These are phyloP conservation scores for Sminthopsis crassicaudata DNA, from an alignment of 2,113 vertebrate genomes.

Conservation along the genomic window DNA sequence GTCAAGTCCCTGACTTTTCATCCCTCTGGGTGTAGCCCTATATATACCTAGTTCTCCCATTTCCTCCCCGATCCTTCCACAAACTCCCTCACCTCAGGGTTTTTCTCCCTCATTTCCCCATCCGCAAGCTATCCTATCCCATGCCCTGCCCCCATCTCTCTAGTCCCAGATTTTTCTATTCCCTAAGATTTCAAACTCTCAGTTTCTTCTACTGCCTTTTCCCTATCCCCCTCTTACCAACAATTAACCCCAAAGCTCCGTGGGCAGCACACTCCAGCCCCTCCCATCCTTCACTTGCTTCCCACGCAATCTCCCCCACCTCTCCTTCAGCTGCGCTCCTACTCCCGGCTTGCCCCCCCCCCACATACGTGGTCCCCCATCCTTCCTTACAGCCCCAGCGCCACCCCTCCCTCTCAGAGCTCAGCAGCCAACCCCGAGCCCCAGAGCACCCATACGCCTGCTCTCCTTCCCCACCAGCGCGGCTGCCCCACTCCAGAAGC, in stretches of 20 bases:
- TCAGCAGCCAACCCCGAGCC: not conserved
- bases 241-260: not conserved
- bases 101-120: not conserved
- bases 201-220: not conserved
- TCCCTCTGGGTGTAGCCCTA: not conserved
- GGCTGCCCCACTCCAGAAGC: not conserved
- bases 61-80: not conserved
- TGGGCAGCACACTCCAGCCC: not conserved
- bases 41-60: not conserved
- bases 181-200: not conserved
- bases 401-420: not conserved
- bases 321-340: not conserved
- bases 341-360: not conserved
- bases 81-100: not conserved
- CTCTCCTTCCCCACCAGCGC: not conserved
- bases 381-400: not conserved
- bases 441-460: not conserved
- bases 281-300: not conserved
- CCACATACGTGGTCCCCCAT: not conserved
- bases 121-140: not conserved
- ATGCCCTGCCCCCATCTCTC: not conserved
- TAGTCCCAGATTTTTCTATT: not conserved
- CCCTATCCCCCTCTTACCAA: not conserved
- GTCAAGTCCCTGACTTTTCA: not conserved
- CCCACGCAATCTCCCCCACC: not conserved